phyloP scores from a whole-genome alignment of 2,797 vertebrate genomes.

The Allobates femoralis region DNA sequence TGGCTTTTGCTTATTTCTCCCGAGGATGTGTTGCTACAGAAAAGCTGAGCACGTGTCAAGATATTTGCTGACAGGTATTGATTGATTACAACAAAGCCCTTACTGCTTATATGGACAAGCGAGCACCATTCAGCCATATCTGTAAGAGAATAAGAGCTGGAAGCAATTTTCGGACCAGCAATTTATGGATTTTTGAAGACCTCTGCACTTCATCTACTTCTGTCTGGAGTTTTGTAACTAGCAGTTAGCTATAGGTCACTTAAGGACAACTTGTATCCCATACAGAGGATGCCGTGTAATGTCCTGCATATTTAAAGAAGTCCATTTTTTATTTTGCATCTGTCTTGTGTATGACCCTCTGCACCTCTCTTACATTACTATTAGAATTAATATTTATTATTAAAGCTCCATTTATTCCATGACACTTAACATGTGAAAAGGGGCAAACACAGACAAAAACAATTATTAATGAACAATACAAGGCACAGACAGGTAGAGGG shows the following conservation, averaged over 20 bases:
- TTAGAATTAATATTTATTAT: too few species aligned
- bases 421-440: too few species aligned
- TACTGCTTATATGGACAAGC: not conserved
- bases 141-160: not conserved
- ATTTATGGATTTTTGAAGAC: conserved; percentile 13
- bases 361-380: too few species aligned
- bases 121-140: conserved; percentile 15
- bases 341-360: too few species aligned
- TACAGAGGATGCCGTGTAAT: not conserved
- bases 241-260: not conserved
- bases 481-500: too few species aligned
- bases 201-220: conserved; percentile 8
- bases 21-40: conserved; percentile 17
- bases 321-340: too few species aligned
- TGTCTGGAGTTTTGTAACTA: not conserved
- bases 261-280: not conserved
- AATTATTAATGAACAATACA: too few species aligned
- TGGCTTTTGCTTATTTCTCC: not conserved
- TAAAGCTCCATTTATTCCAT: too few species aligned
- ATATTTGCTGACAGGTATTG: conserved; percentile 1
- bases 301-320: too few species aligned
- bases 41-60: not conserved
- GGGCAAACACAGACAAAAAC: too few species aligned
- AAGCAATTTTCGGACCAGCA: not conserved
- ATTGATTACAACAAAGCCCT: conserved; percentile 20